Evolutionary conservation across 2,888 invertebrate genomes (phyloP).

Genomic region (Vanessa cardui): DNA sequence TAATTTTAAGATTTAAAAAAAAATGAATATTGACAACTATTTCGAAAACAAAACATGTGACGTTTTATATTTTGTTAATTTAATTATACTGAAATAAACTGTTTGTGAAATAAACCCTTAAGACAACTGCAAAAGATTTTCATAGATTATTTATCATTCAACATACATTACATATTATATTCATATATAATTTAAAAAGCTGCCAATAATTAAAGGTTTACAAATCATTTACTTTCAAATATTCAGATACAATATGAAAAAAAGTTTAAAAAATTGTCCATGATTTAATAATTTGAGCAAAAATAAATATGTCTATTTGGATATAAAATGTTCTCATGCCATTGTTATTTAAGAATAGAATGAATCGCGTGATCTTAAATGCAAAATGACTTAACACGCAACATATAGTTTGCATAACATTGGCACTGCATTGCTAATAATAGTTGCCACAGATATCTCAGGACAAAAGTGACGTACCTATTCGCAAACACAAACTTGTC

Average conservation of each 20-base stretch:
- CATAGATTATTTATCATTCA: background rate
- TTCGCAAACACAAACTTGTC: too few relatives aligned
- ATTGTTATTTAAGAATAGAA: background rate
- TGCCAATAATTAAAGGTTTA: conserved; percentile 9
- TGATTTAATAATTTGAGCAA: conserved; percentile 7
- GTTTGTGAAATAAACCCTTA: conserved; percentile 20
- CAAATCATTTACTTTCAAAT: background rate
- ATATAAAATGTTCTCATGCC: background rate
- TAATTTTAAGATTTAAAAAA: background rate
- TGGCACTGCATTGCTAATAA: background rate
- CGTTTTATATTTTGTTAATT: background rate
- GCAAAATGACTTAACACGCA: conserved; percentile 1
- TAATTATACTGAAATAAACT: background rate
- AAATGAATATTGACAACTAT: background rate
- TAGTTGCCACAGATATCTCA: conserved; percentile 1
- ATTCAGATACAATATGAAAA: background rate
- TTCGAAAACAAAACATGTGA: background rate
- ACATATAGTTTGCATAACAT: background rate
- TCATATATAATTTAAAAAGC: conserved; percentile 25
- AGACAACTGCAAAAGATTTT: conserved; percentile 1
- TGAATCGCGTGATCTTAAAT: conserved; percentile 6
- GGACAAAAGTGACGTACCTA: background rate
- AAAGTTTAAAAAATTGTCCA: background rate
- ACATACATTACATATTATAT: conserved; percentile 5
- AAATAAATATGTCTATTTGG: conserved; percentile 4